Conservation (phyloP, 2,797 vertebrate genomes). For the Lepilemur ruficaudatus region DNA sequence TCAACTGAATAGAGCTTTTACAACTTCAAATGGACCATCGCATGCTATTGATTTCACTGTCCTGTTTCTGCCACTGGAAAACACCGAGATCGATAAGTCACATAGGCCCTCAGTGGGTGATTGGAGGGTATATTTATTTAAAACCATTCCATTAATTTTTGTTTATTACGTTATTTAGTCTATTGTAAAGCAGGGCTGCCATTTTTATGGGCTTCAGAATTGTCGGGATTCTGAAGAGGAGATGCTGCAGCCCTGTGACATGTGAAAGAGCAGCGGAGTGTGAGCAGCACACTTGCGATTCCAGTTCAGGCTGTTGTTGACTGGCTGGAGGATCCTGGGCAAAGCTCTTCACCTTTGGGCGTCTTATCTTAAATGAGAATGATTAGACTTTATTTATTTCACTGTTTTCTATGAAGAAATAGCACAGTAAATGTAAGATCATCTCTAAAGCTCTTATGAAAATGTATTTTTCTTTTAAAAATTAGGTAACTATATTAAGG, state of each 20-base stretch:
- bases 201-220: slow-evolving; percentile 11
- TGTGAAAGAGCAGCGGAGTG: not conserved
- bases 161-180: slow-evolving; percentile 30
- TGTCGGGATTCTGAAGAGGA: not conserved
- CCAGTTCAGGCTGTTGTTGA: not conserved
- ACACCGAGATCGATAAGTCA: not conserved
- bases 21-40: slow-evolving; percentile 44
- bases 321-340: not conserved
- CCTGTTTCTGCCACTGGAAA: not conserved
- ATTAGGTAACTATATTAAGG: not conserved
- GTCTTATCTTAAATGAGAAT: not conserved
- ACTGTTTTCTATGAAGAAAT: slow-evolving; percentile 14
- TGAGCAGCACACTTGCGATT: not conserved
- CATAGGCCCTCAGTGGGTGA: not conserved
- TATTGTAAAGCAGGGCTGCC: not conserved
- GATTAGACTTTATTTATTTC: not conserved
- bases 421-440: not conserved
- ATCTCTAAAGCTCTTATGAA: not conserved
- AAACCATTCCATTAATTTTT: slow-evolving; percentile 39
- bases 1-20: slow-evolving; percentile 45
- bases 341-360: not conserved
- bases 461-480: not conserved
- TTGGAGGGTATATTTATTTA: slow-evolving; percentile 45
- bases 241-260: not conserved
- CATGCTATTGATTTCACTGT: slow-evolving; percentile 39